Evolutionary conservation across 2,888 invertebrate species (phyloP).

Genomic region (Schrankia costaestrigalis): DNA sequence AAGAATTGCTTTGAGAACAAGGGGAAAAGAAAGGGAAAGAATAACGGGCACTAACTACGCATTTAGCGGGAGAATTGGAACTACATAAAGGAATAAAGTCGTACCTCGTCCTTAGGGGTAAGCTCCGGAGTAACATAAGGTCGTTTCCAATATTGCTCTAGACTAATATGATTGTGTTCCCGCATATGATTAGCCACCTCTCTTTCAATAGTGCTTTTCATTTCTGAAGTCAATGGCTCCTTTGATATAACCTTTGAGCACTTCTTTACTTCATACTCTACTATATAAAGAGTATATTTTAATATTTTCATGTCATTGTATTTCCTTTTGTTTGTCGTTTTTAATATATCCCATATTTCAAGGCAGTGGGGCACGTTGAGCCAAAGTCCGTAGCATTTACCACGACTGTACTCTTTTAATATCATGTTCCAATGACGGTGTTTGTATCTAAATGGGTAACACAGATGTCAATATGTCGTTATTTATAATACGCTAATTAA

Average conservation of each 20-base stretch:
- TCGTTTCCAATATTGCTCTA: conserved; percentile 28
- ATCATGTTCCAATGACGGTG: conserved; percentile 67
- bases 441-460: conserved; percentile 44
- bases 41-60: too few relatives aligned
- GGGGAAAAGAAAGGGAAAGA: too few relatives aligned
- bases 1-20: too few relatives aligned
- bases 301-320: conserved; percentile 44
- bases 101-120: conserved; percentile 26
- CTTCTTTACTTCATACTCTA: conserved; percentile 44
- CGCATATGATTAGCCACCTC: conserved; percentile 38
- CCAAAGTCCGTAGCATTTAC: conserved; percentile 51
- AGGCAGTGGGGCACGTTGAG: conserved; percentile 48
- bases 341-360: conserved; percentile 62
- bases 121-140: conserved; percentile 56
- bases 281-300: conserved; percentile 54
- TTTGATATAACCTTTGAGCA: conserved; percentile 1
- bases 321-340: conserved; percentile 40
- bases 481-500: too few relatives aligned
- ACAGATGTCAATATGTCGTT: too few relatives aligned
- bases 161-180: conserved; percentile 35
- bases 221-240: conserved; percentile 25
- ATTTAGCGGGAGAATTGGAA: too few relatives aligned
- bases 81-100: not conserved
- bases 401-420: conserved; percentile 52
- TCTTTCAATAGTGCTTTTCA: conserved; percentile 49